Evolutionary conservation across 2,113 vertebrate genomes (phyloP), one percentile per base, ranked within the genome.

Genomic region (Myiagra hebetior): DNA sequence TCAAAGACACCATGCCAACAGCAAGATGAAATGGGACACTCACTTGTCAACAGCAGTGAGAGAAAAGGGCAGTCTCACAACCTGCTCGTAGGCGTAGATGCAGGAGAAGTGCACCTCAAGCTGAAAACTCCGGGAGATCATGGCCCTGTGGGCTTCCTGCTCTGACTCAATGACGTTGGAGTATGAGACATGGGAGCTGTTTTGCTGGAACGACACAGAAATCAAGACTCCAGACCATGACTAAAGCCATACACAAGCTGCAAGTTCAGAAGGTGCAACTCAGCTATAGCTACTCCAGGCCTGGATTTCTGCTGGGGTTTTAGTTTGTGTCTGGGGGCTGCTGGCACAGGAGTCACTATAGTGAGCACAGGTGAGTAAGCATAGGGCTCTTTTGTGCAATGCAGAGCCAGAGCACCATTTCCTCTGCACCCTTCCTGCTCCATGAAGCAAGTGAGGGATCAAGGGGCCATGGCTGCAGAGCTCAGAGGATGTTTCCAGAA

Each of bases 31-130:
- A 44, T 13, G 9, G 37, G 28, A 63, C n/a, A 91, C 97, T 70
- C 94, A 98, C 97, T 89, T 96, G 94, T 95, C 92, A 28, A 90
- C 87, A 27, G 96, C 89, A 35, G 85, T 86, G 67, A 98, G 90
- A 24, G 91, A 2, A 1, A 95, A 92, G 30, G 94, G 92, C 81
- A 98, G 70, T 5, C 92, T 94, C 73, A 98, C 95, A 65, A 98
- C 70, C 12, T 85, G 94, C 73, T 98, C 87, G 0, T 97, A 98
- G 89, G 87, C 80, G 0, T 98, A 98, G 79, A 97, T 11, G 9
- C 97, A 98, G 91, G 88, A 95, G 87, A 98, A 97, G 31, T 86
- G 85, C 42, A 96, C 90, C 17, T 90, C 75, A 44, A 96, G 60
- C 49, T 86, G 85, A 21, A 89, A 62, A 20, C 70, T 94, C 24